Conservation (phyloP, 2,888 invertebrate genomes). For the Phasia obesa region DNA sequence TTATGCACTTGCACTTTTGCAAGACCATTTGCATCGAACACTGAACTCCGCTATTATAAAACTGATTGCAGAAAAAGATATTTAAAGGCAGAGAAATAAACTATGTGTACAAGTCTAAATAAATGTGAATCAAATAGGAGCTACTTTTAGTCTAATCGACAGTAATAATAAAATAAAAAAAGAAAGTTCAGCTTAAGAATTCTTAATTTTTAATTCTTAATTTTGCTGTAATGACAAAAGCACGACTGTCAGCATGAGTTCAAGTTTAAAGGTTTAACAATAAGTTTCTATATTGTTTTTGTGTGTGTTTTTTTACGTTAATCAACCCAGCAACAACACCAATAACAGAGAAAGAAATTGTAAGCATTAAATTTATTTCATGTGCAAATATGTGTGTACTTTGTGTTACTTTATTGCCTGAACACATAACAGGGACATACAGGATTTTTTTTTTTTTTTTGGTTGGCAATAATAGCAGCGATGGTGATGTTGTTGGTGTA, state of each 20-base stretch:
- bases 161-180: too few relatives aligned
- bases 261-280: conserved; percentile 63
- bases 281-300: conserved; percentile 32
- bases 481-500: background rate
- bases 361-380: conserved; percentile 44
- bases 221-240: conserved; percentile 63
- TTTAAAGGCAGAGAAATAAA: too few relatives aligned
- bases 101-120: too few relatives aligned
- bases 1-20: too few relatives aligned
- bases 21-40: too few relatives aligned
- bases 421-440: conserved; percentile 32
- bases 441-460: background rate
- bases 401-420: conserved; percentile 29
- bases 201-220: too few relatives aligned
- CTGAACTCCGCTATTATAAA: too few relatives aligned
- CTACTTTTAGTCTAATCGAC: too few relatives aligned
- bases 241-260: conserved; percentile 61
- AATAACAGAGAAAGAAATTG: conserved; percentile 37
- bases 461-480: conserved; percentile 3
- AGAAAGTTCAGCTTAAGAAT: too few relatives aligned
- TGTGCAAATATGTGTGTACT: conserved; percentile 12
- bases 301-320: conserved; percentile 7
- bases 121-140: too few relatives aligned
- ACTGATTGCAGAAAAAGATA: too few relatives aligned
- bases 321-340: conserved; percentile 38